phyloP scores from a whole-genome alignment of 2,888 invertebrate genomes.

The Ectemnius continuus region DNA sequence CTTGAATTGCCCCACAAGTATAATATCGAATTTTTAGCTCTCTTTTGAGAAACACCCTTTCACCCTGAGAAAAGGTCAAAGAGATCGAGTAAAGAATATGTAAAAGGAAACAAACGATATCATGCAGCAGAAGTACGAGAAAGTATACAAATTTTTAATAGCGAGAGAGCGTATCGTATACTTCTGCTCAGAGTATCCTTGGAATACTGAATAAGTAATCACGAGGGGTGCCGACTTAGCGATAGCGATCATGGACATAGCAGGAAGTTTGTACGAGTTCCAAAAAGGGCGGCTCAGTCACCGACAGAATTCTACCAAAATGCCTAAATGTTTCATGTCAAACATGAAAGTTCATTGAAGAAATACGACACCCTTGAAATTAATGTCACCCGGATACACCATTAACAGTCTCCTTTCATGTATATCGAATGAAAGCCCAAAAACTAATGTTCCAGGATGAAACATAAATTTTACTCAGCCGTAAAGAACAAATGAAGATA shows the following conservation, averaged over 20 bases:
- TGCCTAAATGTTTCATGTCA: too few relatives aligned
- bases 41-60: neutral
- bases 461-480: conserved; percentile 28
- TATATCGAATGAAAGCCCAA: conserved; percentile 43
- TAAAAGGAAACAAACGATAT: neutral
- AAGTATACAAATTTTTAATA: conserved; percentile 8
- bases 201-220: neutral
- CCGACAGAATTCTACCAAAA: too few relatives aligned
- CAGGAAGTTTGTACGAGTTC: too few relatives aligned
- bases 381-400: neutral
- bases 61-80: neutral
- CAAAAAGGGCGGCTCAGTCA: too few relatives aligned
- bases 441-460: conserved; percentile 31
- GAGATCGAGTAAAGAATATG: neutral
- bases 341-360: too few relatives aligned
- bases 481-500: conserved; percentile 42
- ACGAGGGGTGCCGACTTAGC: neutral
- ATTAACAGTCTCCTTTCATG: conserved; percentile 41
- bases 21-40: conserved; percentile 15
- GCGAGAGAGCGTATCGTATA: conserved; percentile 34
- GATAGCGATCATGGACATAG: too few relatives aligned
- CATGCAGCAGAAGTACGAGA: conserved; percentile 15
- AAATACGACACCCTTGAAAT: too few relatives aligned
- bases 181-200: conserved; percentile 16
- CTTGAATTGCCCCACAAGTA: neutral